Evolutionary conservation across 2,113 vertebrate genomes (phyloP).

Genomic region (Cyanoramphus novaezelandiae): DNA sequence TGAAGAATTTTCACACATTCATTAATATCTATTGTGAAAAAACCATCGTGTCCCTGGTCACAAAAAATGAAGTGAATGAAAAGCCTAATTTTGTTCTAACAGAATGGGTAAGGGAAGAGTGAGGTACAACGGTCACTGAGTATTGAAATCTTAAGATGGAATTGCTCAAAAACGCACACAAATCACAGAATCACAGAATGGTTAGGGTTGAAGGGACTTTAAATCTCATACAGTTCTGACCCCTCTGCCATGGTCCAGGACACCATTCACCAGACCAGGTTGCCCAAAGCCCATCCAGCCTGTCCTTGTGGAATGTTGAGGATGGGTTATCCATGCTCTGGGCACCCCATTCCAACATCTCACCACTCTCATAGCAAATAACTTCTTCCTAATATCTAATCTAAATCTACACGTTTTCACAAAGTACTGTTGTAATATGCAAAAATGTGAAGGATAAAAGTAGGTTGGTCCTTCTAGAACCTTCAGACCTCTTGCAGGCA

Average conservation of each 20-base stretch:
- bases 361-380: background rate
- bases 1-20: constrained; percentile 56
- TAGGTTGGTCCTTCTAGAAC: constrained; percentile 45
- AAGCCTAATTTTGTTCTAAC: constrained; percentile 50
- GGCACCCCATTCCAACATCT: background rate
- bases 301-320: background rate
- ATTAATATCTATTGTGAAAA: constrained; percentile 54
- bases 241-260: background rate
- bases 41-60: constrained; percentile 29
- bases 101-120: background rate
- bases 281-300: background rate
- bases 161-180: constrained; percentile 43
- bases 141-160: constrained; percentile 52
- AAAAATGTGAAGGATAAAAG: constrained; percentile 55
- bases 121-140: background rate
- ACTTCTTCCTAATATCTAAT: background rate
- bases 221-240: background rate
- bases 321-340: background rate
- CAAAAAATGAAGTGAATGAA: constrained; percentile 38
- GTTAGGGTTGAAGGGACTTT: background rate
- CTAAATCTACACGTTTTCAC: background rate
- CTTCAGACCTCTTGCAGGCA: background rate
- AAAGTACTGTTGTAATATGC: constrained; percentile 36
- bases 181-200: background rate
- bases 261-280: background rate